Evolutionary conservation across 2,888 invertebrate species (phyloP).

Genomic region (Arctia plantaginis): DNA sequence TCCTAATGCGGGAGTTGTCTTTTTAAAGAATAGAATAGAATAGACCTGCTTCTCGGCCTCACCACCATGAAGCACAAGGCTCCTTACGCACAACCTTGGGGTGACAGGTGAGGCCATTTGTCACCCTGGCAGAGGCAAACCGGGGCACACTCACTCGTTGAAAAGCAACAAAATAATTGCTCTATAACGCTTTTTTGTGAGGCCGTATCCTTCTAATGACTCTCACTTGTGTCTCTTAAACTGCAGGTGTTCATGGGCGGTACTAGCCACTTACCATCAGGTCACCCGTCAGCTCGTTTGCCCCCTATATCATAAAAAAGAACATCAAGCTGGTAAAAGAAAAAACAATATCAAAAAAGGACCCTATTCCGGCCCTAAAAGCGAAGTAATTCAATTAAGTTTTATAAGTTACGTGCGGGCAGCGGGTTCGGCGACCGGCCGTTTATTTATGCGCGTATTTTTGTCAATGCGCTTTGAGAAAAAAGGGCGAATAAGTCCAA

Average conservation of each 20-base stretch:
- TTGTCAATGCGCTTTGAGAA: conserved; percentile 21
- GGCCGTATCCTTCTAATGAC: too few relatives aligned
- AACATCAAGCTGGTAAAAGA: not conserved
- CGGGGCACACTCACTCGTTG: too few relatives aligned
- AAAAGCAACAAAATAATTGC: too few relatives aligned
- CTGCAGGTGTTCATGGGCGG: not conserved
- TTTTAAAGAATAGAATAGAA: too few relatives aligned
- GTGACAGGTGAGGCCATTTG: too few relatives aligned
- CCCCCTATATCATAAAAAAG: not conserved
- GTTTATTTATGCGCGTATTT: conserved; percentile 33
- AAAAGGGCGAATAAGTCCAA: conserved; percentile 12
- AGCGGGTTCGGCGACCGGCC: conserved; percentile 42
- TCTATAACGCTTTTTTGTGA: too few relatives aligned
- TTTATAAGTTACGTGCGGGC: conserved; percentile 29
- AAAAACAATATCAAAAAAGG: not conserved
- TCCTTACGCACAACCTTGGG: too few relatives aligned
- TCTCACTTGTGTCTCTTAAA: not conserved
- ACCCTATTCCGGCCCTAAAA: not conserved
- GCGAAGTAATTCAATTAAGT: conserved; percentile 23
- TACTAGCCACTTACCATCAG: not conserved
- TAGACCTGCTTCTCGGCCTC: too few relatives aligned
- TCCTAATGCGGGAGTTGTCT: too few relatives aligned
- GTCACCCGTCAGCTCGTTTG: too few relatives aligned
- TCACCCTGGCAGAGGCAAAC: too few relatives aligned
- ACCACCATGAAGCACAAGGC: too few relatives aligned